Evolutionary conservation across 2,888 invertebrate species (phyloP), one percentile per base, ranked within the genome.

Genomic region (Brachycybe producta): DNA sequence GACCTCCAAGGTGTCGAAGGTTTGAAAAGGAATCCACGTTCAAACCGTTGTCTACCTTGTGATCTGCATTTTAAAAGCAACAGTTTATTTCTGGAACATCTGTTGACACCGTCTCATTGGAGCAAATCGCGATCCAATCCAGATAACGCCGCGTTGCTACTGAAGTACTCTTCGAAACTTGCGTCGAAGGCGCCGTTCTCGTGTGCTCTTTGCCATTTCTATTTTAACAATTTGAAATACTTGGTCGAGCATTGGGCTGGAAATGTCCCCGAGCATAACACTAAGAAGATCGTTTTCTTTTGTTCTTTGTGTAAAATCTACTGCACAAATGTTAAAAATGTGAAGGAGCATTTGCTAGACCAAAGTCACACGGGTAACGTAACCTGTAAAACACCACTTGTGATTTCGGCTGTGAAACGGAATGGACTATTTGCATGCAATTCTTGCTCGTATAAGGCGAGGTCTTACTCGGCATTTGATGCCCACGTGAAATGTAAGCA

Each of bases 61-160:
- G n/a, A n/a, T n/a, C n/a, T n/a, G n/a, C n/a, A n/a, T n/a, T n/a
- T n/a, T n/a, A n/a, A n/a, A n/a, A n/a, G n/a, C n/a, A n/a, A n/a
- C n/a, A n/a, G n/a, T n/a, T n/a, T n/a, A n/a, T n/a, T n/a, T n/a
- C n/a, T n/a, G n/a, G n/a, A n/a, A n/a, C n/a, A n/a, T n/a, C 72
- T 91, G 53, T 80, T 88, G 59, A 86, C 86, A 1, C 83, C 83
- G 64, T 85, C 81, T 64, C 88, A 90, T 66, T 83, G 81, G 60
- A 75, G 83, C 53, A 81, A 82, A 62, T 71, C 39, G 69, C 73
- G 53, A 28, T 57, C 52, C 5, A 57, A 61, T 54, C 73, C 75
- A 3, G 69, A 70, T 26, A 71, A 75, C 8, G 54, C 61, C 27
- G 44, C 74, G 46, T 73, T 84, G 61, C 77, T 88, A 46, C 70